Conservation (phyloP, 1,140 invertebrate genomes). For the Periplaneta americana region DNA sequence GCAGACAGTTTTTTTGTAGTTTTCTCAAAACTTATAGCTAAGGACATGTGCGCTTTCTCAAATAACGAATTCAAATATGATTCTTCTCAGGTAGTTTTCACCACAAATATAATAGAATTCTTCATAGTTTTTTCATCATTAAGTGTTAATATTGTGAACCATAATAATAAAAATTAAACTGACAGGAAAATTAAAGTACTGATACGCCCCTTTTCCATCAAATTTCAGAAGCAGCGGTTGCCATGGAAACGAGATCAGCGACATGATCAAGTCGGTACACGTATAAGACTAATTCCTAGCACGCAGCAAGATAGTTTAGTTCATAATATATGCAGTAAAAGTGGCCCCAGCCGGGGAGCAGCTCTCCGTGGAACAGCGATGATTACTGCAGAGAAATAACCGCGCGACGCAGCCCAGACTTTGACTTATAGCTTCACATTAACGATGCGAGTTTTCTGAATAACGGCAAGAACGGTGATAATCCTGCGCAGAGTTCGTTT, state of each 20-base stretch:
- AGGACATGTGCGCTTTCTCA: no score
- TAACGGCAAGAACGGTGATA: background rate
- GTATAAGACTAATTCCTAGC: background rate
- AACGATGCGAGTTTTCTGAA: background rate
- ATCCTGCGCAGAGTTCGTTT: background rate
- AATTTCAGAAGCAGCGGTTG: background rate
- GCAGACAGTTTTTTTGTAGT: no score
- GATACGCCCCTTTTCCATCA: background rate
- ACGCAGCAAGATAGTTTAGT: background rate
- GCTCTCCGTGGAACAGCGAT: background rate
- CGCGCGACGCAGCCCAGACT: background rate
- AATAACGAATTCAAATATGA: no score
- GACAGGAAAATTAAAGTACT: no score
- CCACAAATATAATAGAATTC: no score
- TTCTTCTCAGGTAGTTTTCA: no score
- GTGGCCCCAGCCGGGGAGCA: no score
- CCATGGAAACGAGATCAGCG: background rate
- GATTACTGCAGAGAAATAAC: background rate
- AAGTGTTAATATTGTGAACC: no score
- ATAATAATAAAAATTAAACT: no score
- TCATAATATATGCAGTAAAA: background rate
- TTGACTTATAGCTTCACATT: background rate
- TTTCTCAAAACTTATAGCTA: no score
- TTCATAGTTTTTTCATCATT: no score
- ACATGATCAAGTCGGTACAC: background rate